Percentiles rank a stretch among this genome's conserved stretches.
phyloP scores from a whole-genome alignment of 2,888 invertebrate genomes.

The Heliconius erato region DNA sequence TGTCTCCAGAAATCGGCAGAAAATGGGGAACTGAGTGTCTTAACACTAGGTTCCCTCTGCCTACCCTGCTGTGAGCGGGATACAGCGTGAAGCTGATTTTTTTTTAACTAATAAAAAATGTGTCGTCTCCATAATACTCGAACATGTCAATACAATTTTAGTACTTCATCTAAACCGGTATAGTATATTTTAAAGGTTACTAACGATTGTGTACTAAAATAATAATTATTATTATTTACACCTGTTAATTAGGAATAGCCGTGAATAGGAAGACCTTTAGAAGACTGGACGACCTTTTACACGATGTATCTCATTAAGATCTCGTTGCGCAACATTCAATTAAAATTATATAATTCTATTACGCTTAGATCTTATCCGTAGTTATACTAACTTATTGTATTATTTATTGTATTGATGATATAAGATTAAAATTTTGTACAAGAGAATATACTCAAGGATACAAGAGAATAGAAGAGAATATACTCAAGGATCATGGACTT shows the following conservation, averaged over 20 bases:
- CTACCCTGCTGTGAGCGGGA: too few species aligned
- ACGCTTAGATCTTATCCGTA: neutral
- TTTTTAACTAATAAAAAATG: too few species aligned
- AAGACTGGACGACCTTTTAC: slow-evolving; percentile 25
- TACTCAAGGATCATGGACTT: too few species aligned
- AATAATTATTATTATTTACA: neutral
- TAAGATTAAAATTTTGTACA: neutral
- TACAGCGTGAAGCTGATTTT: too few species aligned
- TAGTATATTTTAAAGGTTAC: neutral
- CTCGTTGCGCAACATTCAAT: slow-evolving; percentile 4
- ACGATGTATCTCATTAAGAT: slow-evolving; percentile 2
- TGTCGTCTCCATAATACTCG: neutral
- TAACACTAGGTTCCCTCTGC: too few species aligned
- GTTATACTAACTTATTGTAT: neutral
- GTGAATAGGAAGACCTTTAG: slow-evolving; percentile 19
- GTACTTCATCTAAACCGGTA: slow-evolving; percentile 22
- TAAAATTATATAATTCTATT: slow-evolving; percentile 9
- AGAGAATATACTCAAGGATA: too few species aligned
- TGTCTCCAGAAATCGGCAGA: too few species aligned
- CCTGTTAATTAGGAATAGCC: slow-evolving; percentile 9
- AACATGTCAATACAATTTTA: neutral
- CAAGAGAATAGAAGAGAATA: too few species aligned
- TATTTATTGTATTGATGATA: neutral
- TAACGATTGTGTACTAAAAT: neutral
- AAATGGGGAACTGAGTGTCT: too few species aligned